Conservation (phyloP, 2,888 invertebrate genomes). For the Conchocele bisecta region DNA sequence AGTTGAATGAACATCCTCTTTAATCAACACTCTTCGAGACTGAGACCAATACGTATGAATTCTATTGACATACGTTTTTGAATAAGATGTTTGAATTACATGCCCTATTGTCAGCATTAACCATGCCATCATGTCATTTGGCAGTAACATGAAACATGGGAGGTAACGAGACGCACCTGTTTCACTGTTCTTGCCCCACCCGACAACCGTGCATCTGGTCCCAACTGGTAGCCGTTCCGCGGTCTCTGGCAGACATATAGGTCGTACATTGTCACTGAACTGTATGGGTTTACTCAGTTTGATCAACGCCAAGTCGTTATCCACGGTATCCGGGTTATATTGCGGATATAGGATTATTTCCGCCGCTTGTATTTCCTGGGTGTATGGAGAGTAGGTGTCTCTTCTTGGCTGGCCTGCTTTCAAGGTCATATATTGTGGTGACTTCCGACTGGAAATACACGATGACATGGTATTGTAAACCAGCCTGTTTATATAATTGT, state of each 20-base stretch:
- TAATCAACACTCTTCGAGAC: background rate
- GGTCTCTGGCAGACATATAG: constrained; percentile 69
- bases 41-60: too few species aligned
- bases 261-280: constrained; percentile 74
- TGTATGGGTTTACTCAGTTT: constrained; percentile 64
- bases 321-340: constrained; percentile 64
- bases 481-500: too few species aligned
- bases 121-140: too few species aligned
- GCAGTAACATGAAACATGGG: too few species aligned
- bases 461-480: background rate
- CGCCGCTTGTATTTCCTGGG: constrained; percentile 64
- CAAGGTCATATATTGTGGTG: constrained; percentile 51
- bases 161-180: constrained; percentile 51
- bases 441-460: constrained; percentile 36
- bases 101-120: too few species aligned
- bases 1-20: background rate
- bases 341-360: constrained; percentile 59
- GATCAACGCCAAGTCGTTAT: constrained; percentile 75
- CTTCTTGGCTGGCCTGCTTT: constrained; percentile 71
- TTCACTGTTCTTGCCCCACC: constrained; percentile 72
- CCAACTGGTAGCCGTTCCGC: constrained; percentile 59
- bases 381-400: constrained; percentile 65
- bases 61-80: too few species aligned
- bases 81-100: too few species aligned
- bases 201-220: constrained; percentile 70